Base-by-base conservation (phyloP, 2,888 invertebrate species). In the Ornithoptera alexandrae region DNA sequence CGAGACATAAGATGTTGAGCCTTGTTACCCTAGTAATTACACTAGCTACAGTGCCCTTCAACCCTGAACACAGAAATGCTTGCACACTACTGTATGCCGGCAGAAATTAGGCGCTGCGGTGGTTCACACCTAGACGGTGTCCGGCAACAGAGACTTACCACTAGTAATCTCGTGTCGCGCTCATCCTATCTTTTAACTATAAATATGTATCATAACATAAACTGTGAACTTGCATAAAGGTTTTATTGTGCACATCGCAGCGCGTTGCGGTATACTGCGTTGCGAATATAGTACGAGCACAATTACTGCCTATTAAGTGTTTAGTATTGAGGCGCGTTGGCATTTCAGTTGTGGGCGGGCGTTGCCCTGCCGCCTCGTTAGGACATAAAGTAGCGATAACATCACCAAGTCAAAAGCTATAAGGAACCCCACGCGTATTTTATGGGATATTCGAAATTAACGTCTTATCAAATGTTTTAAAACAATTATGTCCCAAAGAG, bases 371-470 rank as follows among this genome's bases (percentile, higher is more conserved):
- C 60, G 69, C 66, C 71, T 72, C 72, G 72, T 74, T 73, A 74
- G 71, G 75, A 71, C 68, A 69, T 71, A 71, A 71, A 69, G 68
- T 68, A 68, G 57, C 66, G 74, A 74, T 73, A 73, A 67, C 63
- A 75, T 72, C 73, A 65, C 60, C 60, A 46, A 67, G 57, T 67
- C 58, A 70, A 70, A 62, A 69, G 72, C 65, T 58, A 65, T 63
- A 65, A 69, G 72, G 68, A 67, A 53, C 71, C 39, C 71, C 72
- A 73, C 71, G 71, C 69, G 66, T 66, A 69, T 60, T 67, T 70
- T 57, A 67, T 65, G 56, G 62, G 65, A 67, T 69, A 67, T 64
- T 65, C 69, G 68, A 68, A 73, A 73, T 70, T 69, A 58, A 60
- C 22, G 59, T 30, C 67, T 60, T 63, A 67, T 67, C 70, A 67